Evolutionary conservation across 2,888 invertebrate species (phyloP), one percentile per base, ranked within the genome.

Genomic region (Oligia fasciuncula): DNA sequence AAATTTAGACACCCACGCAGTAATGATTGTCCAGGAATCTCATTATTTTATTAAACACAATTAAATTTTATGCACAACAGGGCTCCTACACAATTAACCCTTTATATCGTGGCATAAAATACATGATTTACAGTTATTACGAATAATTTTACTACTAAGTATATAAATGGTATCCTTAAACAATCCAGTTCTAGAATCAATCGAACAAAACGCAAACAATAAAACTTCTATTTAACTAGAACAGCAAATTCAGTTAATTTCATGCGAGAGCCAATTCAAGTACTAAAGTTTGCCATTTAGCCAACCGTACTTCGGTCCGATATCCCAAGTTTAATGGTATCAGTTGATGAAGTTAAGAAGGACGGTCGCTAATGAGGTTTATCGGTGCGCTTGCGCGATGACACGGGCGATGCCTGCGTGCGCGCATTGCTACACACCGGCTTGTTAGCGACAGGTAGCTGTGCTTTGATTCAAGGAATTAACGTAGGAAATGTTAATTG

Each of bases 291-390:
- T 88, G 77, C 89, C 88, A 89, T 89, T 89, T 83, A 89, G 76
- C 85, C 76, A 81, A 73, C 69, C 85, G 29, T 88, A 88, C 82
- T 86, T 83, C 78, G 78, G 74, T 79, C 75, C 77, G 90, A 89
- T 89, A 87, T 81, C 70, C 90, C 81, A 49, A 89, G 79, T 85
- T 89, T 87, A 89, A 88, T 88, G 85, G 90, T 92, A 93, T 93
- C 92, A 87, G 86, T 91, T 95, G 95, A 95, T 94, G 95, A 94
- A 95, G 95, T 93, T 93, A 93, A 94, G 92, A 91, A 91, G 91
- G 89, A 90, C 91, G 91, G 90, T 91, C 93, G 86, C 95, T 96
- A 96, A 96, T 96, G 96, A 96, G 96, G 92, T 93, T 95, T 96
- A 96, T 96, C 96, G 91, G 86, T 81, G 87, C 73, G 85, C 84